These are phyloP conservation scores for Balanococcus diminutus DNA, from an alignment of 2,888 invertebrate genomes.

Conservation along the genomic window DNA sequence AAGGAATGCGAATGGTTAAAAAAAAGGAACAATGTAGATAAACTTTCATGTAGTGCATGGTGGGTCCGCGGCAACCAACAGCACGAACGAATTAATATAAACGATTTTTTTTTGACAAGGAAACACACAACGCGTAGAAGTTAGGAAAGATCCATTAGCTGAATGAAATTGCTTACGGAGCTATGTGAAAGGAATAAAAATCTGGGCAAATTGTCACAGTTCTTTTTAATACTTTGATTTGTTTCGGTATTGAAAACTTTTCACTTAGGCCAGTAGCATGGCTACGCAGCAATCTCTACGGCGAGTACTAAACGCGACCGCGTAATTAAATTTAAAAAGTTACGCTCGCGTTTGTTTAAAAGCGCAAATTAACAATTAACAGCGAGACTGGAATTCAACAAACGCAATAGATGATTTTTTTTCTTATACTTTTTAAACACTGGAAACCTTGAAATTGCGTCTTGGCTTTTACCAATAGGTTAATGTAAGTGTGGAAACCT, in stretches of 20 bases:
- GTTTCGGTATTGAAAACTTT: conserved; percentile 36
- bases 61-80: not conserved
- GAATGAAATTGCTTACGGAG: conserved; percentile 35
- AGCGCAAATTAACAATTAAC: not conserved
- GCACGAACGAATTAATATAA: conserved; percentile 6
- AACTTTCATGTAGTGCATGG: not conserved
- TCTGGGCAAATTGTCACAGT: conserved; percentile 3
- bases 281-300: not conserved
- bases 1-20: not conserved
- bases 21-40: not conserved
- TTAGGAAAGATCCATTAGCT: conserved; percentile 25
- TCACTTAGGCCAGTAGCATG: not conserved
- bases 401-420: not conserved
- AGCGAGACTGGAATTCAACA: not conserved
- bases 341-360: not conserved
- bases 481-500: too few relatives aligned
- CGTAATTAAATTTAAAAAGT: conserved; percentile 24
- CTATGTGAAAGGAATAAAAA: conserved; percentile 34
- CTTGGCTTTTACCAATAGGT: not conserved
- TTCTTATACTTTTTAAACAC: not conserved
- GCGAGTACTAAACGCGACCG: not conserved
- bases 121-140: not conserved
- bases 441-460: not conserved
- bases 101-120: conserved; percentile 14
- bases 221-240: conserved; percentile 41